Evolutionary conservation across 1,140 invertebrate genomes (phyloP), one percentile per base, ranked within the genome.

Genomic region (Armadillidium nasatum): DNA sequence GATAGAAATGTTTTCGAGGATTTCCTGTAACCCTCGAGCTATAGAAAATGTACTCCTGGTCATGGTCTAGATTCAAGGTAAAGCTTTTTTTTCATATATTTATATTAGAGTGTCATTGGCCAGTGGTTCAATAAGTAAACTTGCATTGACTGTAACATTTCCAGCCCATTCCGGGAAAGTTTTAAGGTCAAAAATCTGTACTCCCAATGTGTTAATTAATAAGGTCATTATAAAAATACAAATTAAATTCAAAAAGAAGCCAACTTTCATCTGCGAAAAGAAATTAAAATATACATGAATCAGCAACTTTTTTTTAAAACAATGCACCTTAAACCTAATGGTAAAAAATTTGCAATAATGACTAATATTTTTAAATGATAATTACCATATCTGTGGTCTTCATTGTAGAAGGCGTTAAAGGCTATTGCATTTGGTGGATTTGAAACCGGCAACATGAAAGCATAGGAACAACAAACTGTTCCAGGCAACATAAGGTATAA

Each of bases 191-290:
- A 89, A 90, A 0, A 89, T 83, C 2, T 83, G 83, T 11, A 83
- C 82, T 43, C 89, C 89, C 82, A 89, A 87, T 0, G 91, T 93
- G 69, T 91, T 89, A 82, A 92, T 92, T 46, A 89, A 87, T 0
- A 88, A 80, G 79, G 89, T 89, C 22, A 74, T 73, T 2, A 92
- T 83, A 0, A 90, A 68, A 0, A 93, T 87, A 10, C 91, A 91
- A 9, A 93, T 87, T 3, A 94, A 83, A 81, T 91, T 94, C 50
- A 94, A 90, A 0, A 92, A 88, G 72, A 94, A 89, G 4, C 93
- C 93, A 44, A 91, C 90, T 74, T 91, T 88, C 15, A 86, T 84
- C 87, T 88, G 80, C 21, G 82, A 81, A 69, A 71, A 76, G 68
- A 50, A 73, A 73, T 19, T n/a, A 74, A 15, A 60, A 43, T 43